Conservation (phyloP, 2,888 invertebrate genomes). For the Ferrisia virgata region DNA sequence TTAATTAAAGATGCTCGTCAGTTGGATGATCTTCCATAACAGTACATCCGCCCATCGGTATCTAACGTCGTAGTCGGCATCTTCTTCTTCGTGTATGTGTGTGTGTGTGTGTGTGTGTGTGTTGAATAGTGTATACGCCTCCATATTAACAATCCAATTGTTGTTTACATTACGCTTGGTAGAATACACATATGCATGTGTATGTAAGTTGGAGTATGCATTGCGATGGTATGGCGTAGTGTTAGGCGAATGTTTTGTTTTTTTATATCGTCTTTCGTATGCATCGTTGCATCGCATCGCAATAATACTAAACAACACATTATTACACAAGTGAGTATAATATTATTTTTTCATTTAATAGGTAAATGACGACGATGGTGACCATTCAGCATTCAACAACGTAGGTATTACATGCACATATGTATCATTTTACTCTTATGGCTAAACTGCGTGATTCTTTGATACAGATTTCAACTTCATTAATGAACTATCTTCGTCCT, state of each 20-base stretch:
- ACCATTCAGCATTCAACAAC: no score
- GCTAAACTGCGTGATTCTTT: neutral
- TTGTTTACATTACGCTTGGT: neutral
- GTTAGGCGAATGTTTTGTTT: neutral
- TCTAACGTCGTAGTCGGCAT: neutral
- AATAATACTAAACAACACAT: neutral
- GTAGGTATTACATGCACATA: neutral
- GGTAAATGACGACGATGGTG: neutral
- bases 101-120: no score
- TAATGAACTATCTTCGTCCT: neutral
- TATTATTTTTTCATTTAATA: neutral
- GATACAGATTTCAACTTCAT: slow-evolving; percentile 3
- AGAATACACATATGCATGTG: no score
- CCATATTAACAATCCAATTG: neutral
- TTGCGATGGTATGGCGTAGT: neutral
- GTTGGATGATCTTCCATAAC: neutral
- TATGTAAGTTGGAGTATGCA: neutral
- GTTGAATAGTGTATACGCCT: neutral
- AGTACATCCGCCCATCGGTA: neutral
- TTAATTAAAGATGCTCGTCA: neutral
- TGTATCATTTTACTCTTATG: neutral
- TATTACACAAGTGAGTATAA: neutral
- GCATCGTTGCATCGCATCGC: neutral
- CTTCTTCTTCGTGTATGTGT: no score
- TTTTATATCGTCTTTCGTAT: no score